Evolutionary conservation across 2,113 vertebrate species (phyloP), one percentile per base, ranked within the genome.

Genomic region (Siphamia tubifer): DNA sequence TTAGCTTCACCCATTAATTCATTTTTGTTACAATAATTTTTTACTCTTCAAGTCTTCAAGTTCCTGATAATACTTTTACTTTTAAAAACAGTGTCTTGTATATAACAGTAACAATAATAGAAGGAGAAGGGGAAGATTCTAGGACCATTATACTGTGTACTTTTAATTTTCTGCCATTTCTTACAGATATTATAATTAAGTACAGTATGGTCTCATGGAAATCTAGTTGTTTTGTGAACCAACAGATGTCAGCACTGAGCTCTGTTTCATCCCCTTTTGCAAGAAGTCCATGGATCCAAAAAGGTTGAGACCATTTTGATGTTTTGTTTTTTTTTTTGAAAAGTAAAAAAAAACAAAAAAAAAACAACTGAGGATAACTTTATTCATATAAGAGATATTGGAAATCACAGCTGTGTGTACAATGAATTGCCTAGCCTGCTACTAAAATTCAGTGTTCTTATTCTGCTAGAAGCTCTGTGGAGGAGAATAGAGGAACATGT

Each of bases 61-160:
- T 92, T 8, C 89, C 78, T 5, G 90, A 73, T 55, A 89, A 76
- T 57, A 88, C 90, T 36, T 92, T 91, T 8, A n/a, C n/a, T n/a
- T n/a, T n/a, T n/a, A n/a, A n/a, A n/a, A n/a, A n/a, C n/a, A n/a
- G n/a, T n/a, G n/a, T n/a, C n/a, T n/a, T n/a, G n/a, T n/a, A n/a
- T n/a, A n/a, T n/a, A n/a, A n/a, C n/a, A n/a, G n/a, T n/a, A n/a
- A n/a, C n/a, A n/a, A n/a, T n/a, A n/a, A n/a, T n/a, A n/a, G n/a
- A n/a, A n/a, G n/a, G n/a, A n/a, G n/a, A n/a, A n/a, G n/a, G n/a
- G n/a, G n/a, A n/a, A n/a, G n/a, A n/a, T n/a, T n/a, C n/a, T n/a
- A n/a, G n/a, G n/a, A n/a, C n/a, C n/a, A n/a, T n/a, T n/a, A n/a
- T n/a, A n/a, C n/a, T n/a, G n/a, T n/a, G n/a, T n/a, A n/a, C n/a